These are phyloP conservation scores for Sapayoa aenigma DNA, from an alignment of 2,113 vertebrate genomes.

Conservation along the genomic window DNA sequence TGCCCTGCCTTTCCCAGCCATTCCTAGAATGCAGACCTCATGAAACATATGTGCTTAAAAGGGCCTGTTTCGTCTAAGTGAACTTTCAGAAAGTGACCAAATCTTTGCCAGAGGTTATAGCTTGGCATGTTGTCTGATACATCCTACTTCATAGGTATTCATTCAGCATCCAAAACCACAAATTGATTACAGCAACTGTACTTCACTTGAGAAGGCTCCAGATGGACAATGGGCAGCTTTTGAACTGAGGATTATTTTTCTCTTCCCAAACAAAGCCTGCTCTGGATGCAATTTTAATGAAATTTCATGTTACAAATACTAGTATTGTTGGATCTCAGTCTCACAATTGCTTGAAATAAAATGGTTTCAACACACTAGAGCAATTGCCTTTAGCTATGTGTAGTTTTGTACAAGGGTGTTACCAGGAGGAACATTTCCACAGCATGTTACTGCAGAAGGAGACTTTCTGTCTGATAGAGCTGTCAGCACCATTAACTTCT, in stretches of 20 bases:
- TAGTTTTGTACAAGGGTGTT: neutral
- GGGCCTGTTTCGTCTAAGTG: neutral
- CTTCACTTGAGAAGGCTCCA: neutral
- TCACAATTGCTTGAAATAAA: neutral
- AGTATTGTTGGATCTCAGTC: neutral
- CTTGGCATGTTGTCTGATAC: neutral
- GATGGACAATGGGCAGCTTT: neutral
- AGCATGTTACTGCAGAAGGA: neutral
- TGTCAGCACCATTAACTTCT: neutral
- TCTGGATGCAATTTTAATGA: neutral
- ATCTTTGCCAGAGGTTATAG: neutral
- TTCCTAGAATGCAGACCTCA: neutral
- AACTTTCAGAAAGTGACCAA: neutral
- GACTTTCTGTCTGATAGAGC: neutral
- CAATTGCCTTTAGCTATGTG: neutral
- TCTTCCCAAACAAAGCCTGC: neutral
- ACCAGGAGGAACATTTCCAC: neutral
- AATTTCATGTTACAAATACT: neutral
- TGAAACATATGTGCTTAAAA: fast-evolving
- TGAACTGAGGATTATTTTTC: neutral
- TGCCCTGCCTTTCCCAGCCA: neutral
- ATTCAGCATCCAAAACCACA: neutral
- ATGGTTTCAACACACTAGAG: neutral
- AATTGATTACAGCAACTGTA: neutral
- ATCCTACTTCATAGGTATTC: neutral